Conservation (phyloP, 2,113 vertebrate genomes). For the Circaetus cinerascens region DNA sequence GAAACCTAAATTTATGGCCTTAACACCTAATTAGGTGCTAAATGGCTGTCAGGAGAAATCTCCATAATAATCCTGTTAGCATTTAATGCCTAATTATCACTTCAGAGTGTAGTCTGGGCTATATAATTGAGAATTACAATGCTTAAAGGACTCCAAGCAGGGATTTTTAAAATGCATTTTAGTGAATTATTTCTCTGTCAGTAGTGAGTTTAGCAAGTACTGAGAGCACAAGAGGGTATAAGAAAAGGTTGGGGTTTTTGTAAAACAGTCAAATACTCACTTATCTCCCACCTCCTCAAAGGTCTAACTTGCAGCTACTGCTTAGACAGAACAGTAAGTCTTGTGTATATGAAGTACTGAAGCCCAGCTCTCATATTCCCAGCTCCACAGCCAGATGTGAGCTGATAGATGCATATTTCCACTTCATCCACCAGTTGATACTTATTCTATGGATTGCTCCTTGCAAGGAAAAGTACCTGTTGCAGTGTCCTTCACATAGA, state of each 20-base stretch:
- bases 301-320: neutral
- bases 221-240: neutral
- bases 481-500: neutral
- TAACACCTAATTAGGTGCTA: constrained; percentile 55
- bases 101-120: constrained; percentile 31
- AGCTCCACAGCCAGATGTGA: neutral
- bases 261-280: neutral
- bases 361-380: neutral
- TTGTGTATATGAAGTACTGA: neutral
- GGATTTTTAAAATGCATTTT: constrained; percentile 8
- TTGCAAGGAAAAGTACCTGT: neutral
- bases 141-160: constrained; percentile 24
- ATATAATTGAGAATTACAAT: constrained; percentile 49
- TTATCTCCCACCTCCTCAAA: neutral
- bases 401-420: neutral
- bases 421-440: neutral
- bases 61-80: constrained; percentile 60
- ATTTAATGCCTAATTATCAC: constrained; percentile 65
- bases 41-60: constrained; percentile 54
- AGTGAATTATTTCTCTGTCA: constrained; percentile 11
- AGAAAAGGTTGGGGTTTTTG: neutral
- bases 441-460: neutral
- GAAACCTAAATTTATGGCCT: constrained; percentile 28
- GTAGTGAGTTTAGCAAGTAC: neutral
- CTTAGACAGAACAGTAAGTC: neutral